phyloP scores from a whole-genome alignment of 2,113 vertebrate genomes.

The Cyanoderma ruficeps region DNA sequence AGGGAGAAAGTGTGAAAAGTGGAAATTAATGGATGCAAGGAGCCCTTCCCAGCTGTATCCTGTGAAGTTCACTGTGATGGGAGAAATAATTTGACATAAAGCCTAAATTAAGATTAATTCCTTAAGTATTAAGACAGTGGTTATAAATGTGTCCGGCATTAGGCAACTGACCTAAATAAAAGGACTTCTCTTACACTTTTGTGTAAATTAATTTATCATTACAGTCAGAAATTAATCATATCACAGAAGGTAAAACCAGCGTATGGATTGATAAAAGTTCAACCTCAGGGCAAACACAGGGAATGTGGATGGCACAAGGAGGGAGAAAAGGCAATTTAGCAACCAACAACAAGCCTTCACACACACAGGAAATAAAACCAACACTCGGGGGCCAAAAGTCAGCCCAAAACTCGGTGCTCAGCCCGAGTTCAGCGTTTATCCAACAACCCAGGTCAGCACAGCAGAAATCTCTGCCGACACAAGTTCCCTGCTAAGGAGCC shows the following conservation, averaged over 20 bases:
- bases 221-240: not conserved
- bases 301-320: not conserved
- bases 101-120: not conserved
- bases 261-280: not conserved
- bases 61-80: not conserved
- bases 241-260: not conserved
- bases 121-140: not conserved
- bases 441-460: not conserved
- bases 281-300: not conserved
- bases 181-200: not conserved
- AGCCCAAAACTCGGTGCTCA: rapidly evolving
- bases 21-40: not conserved
- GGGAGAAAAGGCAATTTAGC: not conserved
- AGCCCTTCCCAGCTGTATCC: not conserved
- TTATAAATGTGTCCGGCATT: not conserved
- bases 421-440: not conserved
- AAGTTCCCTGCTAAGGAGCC: not conserved
- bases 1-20: not conserved
- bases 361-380: conserved; percentile 6
- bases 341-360: not conserved
- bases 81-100: not conserved
- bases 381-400: not conserved
- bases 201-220: not conserved
- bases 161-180: not conserved
- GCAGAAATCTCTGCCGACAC: not conserved